Evolutionary conservation across 2,888 invertebrate genomes (phyloP).

Genomic region (Ectemnius continuus): DNA sequence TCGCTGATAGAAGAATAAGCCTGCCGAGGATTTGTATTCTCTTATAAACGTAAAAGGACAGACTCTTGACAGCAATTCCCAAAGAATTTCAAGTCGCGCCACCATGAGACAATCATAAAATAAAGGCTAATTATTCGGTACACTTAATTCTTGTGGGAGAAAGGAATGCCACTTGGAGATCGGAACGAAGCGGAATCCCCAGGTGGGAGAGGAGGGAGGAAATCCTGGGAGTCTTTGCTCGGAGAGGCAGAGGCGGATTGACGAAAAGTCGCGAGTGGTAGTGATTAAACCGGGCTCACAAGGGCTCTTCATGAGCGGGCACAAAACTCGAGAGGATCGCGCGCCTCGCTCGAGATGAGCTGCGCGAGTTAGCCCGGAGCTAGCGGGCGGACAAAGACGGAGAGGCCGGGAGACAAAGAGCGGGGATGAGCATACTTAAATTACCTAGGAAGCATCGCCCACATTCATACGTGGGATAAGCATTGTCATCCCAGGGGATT

Average conservation of each 20-base stretch:
- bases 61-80: too few relatives aligned
- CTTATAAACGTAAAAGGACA: too few relatives aligned
- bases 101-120: too few relatives aligned
- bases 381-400: constrained; percentile 22
- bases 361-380: constrained; percentile 25
- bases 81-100: too few relatives aligned
- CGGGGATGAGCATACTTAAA: constrained; percentile 61
- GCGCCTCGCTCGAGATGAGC: constrained; percentile 33
- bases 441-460: constrained; percentile 66
- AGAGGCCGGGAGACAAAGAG: constrained; percentile 14
- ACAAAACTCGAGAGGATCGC: constrained; percentile 29
- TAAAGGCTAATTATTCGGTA: too few relatives aligned
- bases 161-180: too few relatives aligned
- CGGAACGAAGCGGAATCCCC: constrained; percentile 18
- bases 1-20: too few relatives aligned
- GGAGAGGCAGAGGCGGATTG: not conserved
- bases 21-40: too few relatives aligned
- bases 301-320: constrained; percentile 47
- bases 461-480: constrained; percentile 69
- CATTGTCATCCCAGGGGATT: constrained; percentile 71
- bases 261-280: constrained; percentile 46
- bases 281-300: constrained; percentile 52
- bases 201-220: constrained; percentile 18
- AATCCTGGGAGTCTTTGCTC: not conserved
- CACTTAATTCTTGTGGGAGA: too few relatives aligned